Base-by-base conservation (phyloP, 2,888 invertebrate species). In the Drosophila demipolita region DNA sequence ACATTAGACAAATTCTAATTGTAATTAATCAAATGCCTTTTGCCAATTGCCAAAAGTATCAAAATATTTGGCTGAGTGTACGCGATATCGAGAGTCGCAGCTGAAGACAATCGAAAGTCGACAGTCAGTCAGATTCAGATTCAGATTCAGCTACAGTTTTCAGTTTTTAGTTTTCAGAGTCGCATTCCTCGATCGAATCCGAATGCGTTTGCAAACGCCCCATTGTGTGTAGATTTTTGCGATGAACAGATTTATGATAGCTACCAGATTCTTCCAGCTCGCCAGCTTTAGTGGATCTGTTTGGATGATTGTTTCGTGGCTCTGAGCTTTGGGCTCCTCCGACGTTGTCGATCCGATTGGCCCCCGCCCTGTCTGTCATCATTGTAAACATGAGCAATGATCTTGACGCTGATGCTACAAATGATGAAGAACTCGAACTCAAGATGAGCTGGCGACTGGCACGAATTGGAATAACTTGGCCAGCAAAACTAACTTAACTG, bases 341-440 rank as follows among this genome's bases (percentile, higher is more conserved):
- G 26, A n/a, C 38, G 69, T 64, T 57, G 69, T 64, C 54, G 35
- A n/a, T 74, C 58, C 80, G 65, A 75, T 75, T 71, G 75, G 75
- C 72, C 65, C 64, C 71, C 76, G 73, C 42, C 42, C 72, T 77
- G 76, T 49, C 75, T 92, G 92, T 91, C 91, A 91, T 91, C 92
- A 87, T 85, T 85, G 88, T 91, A 92, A 91, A 91, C 91, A 92
- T 91, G 92, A 91, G 91, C 91, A 90, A 91, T 91, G 91, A 90
- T 91, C 90, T 91, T 91, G 91, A 91, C 91, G 91, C 92, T 91
- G 92, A 91, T 92, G 90, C 91, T 92, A 91, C 92, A 91, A 91
- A 91, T 91, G 91, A 91, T 92, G 92, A 91, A 91, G 89, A 91
- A 90, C 90, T 90, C 83, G 80, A 80, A 71, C 87, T 83, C 84